Evolutionary conservation across 2,888 invertebrate genomes (phyloP), one percentile per base, ranked within the genome.

Genomic region (Scotopteryx bipunctaria): DNA sequence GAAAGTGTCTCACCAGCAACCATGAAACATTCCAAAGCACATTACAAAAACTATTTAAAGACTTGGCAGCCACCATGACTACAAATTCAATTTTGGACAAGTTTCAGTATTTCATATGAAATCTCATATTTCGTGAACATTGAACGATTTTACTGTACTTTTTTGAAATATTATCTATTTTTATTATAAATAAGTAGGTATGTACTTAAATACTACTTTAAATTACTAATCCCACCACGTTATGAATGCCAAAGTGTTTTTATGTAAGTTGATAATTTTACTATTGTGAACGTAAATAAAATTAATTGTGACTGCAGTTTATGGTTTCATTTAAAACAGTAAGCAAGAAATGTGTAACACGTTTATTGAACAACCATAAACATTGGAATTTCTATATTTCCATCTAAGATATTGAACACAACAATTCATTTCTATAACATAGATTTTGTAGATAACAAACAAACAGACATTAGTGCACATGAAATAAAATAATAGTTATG

Each of bases 381-480:
- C 38, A 37, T 33, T 16, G 42, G 44, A 45, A 40, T 43, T 36
- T 38, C 31, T 42, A 46, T 35, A 48, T 32, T 47, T 43, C 42
- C 46, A 16, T 37, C 35, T 41, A 41, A 38, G 23, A 32, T 21
- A 21, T 25, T 37, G 23, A 38, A 38, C 38, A 35, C 35, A n/a
- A n/a, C n/a, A n/a, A n/a, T n/a, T n/a, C n/a, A n/a, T n/a, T n/a
- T n/a, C n/a, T n/a, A n/a, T n/a, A n/a, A n/a, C n/a, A n/a, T n/a
- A 27, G 27, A 36, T 16, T 23, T 25, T 25, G 15, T 25, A 50
- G 17, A 45, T 32, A 42, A 55, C 41, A 49, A 45, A 42, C 25
- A 52, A 46, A n/a, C n/a, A n/a, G n/a, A 33, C 77, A 81, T 57
- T 64, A 61, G 14, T 23, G 29, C 2, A 41, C 31, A 11, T 31